These are phyloP conservation scores for Microctonus aethiopoides DNA, from an alignment of 2,888 invertebrate genomes.

Conservation along the genomic window DNA sequence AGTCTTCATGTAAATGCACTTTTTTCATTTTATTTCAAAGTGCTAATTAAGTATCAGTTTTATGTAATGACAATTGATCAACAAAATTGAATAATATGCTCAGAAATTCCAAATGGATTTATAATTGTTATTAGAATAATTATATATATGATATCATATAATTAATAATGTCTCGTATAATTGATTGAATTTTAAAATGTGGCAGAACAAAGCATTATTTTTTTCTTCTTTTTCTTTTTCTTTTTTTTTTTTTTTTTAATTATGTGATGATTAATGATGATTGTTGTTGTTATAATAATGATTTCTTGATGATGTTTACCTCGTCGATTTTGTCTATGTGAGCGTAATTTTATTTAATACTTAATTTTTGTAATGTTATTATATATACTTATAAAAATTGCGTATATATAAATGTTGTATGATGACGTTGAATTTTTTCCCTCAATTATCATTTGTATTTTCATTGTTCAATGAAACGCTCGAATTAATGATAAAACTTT, in stretches of 20 bases:
- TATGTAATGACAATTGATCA: slow-evolving; percentile 1
- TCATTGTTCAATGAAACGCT: not conserved
- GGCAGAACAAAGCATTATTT: not conserved
- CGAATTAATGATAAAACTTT: not conserved
- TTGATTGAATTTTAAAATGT: not conserved
- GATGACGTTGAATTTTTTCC: not conserved
- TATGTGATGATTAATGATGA: slow-evolving; percentile 1
- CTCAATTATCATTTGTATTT: not conserved
- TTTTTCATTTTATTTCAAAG: slow-evolving; percentile 25
- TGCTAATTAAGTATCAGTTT: slow-evolving; percentile 29
- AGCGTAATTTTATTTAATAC: slow-evolving; percentile 47
- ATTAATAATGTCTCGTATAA: not conserved
- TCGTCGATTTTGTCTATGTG: slow-evolving; percentile 15
- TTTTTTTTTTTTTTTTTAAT: not conserved
- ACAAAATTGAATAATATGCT: not conserved
- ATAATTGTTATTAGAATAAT: not conserved
- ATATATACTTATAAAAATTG: not conserved
- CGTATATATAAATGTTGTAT: no score
- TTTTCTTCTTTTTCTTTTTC: no score
- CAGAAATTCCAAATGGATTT: not conserved
- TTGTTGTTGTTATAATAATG: not conserved
- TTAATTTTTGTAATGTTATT: slow-evolving; percentile 37
- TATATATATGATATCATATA: not conserved
- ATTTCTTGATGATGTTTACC: not conserved
- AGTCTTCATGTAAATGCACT: slow-evolving; percentile 35